Conservation (phyloP, 2,888 invertebrate genomes). For the Eurois occulta region DNA sequence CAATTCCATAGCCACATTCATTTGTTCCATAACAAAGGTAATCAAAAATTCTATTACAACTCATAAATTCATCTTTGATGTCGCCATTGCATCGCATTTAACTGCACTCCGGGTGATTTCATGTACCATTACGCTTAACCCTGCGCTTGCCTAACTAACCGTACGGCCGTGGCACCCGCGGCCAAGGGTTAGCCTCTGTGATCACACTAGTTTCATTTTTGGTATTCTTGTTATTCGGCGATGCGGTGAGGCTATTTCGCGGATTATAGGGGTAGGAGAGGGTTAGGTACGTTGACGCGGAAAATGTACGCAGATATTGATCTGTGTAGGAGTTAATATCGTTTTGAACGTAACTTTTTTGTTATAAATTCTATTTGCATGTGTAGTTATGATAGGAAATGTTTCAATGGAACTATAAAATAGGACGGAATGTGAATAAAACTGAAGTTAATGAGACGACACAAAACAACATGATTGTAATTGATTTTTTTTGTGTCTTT, state of each 20-base stretch:
- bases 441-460: neutral
- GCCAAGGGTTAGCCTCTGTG: conserved; percentile 85
- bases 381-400: neutral
- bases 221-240: conserved; percentile 81
- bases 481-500: neutral
- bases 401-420: neutral
- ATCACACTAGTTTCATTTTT: conserved; percentile 82
- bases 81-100: conserved; percentile 81
- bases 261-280: conserved; percentile 64
- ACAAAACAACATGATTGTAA: neutral
- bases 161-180: conserved; percentile 87
- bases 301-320: conserved; percentile 56
- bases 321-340: conserved; percentile 37
- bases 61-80: conserved; percentile 75
- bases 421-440: neutral
- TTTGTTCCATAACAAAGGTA: conserved; percentile 28
- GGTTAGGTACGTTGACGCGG: conserved; percentile 55
- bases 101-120: conserved; percentile 82
- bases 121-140: conserved; percentile 83
- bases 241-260: conserved; percentile 69
- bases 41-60: conserved; percentile 54
- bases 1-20: neutral
- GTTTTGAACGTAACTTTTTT: neutral
- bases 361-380: neutral
- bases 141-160: conserved; percentile 83